Percentiles rank a stretch among this genome's conserved stretches.
Conservation (phyloP, 1,140 invertebrate genomes). For the Temnothorax nylanderi region DNA sequence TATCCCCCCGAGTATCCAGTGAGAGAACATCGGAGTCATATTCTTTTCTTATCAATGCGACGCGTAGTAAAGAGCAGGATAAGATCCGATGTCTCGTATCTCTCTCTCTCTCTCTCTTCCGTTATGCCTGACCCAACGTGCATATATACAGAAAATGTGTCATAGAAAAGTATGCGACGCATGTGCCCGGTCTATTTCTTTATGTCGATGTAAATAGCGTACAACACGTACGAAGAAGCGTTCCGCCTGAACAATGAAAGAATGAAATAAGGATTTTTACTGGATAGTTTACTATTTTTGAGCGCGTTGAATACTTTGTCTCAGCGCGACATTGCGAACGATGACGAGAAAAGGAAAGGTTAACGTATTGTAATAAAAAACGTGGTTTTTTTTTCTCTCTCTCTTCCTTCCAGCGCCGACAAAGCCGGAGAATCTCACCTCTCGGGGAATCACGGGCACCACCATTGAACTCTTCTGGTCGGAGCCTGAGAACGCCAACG, state of each 20-base stretch:
- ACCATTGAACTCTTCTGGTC: constrained; percentile 93
- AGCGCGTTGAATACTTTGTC: background rate
- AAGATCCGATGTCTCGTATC: background rate
- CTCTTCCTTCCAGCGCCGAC: constrained; percentile 89
- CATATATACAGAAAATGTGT: background rate
- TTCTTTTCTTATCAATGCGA: constrained; percentile 18
- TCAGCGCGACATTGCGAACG: background rate
- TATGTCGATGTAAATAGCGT: constrained; percentile 13
- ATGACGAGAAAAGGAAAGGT: background rate
- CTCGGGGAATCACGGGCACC: constrained; percentile 90
- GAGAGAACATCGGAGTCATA: background rate
- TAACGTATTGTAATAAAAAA: constrained; percentile 5
- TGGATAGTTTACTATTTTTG: background rate
- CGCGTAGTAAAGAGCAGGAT: background rate
- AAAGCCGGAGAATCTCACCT: constrained; percentile 92
- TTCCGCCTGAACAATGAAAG: background rate
- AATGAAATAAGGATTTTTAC: background rate
- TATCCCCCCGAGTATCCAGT: background rate
- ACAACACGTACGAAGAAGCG: background rate
- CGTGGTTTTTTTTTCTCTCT: background rate
- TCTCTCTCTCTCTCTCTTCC: background rate
- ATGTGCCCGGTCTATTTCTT: background rate
- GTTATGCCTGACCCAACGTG: background rate
- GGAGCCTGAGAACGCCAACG: constrained; percentile 91
- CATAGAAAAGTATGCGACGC: background rate